phyloP scores from a whole-genome alignment of 2,113 vertebrate genomes.

The Istiophorus platypterus region DNA sequence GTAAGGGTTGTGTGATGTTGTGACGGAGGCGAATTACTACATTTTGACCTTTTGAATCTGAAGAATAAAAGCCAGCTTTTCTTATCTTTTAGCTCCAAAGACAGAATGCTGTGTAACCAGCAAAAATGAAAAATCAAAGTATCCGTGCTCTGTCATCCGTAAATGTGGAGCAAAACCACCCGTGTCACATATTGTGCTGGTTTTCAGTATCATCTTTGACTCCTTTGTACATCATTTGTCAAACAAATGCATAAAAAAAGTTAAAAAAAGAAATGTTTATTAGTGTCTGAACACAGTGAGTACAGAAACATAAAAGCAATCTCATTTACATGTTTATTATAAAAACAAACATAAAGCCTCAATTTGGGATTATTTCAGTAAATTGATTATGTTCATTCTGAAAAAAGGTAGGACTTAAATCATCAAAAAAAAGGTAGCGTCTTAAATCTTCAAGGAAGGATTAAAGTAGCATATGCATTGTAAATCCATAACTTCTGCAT shows the following conservation, averaged over 20 bases:
- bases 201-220: background rate
- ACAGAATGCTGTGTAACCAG: background rate
- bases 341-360: constrained; percentile 56
- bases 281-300: constrained; percentile 66
- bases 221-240: background rate
- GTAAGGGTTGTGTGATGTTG: background rate
- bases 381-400: constrained; percentile 13
- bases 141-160: background rate
- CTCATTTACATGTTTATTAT: constrained; percentile 40
- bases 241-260: constrained; percentile 17
- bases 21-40: background rate
- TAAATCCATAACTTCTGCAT: background rate
- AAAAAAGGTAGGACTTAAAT: background rate
- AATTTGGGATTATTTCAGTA: constrained; percentile 28
- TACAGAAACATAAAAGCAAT: constrained; percentile 38
- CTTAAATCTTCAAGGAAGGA: background rate
- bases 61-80: background rate
- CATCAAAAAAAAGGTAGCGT: no score
- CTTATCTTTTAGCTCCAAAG: background rate
- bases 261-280: constrained; percentile 64
- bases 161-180: background rate
- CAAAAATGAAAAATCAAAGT: background rate
- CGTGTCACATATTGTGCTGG: background rate
- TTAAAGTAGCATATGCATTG: background rate
- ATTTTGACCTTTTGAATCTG: constrained; percentile 6